Evolutionary conservation across 2,797 vertebrate species (phyloP).

Genomic region (Buceros bicornis): DNA sequence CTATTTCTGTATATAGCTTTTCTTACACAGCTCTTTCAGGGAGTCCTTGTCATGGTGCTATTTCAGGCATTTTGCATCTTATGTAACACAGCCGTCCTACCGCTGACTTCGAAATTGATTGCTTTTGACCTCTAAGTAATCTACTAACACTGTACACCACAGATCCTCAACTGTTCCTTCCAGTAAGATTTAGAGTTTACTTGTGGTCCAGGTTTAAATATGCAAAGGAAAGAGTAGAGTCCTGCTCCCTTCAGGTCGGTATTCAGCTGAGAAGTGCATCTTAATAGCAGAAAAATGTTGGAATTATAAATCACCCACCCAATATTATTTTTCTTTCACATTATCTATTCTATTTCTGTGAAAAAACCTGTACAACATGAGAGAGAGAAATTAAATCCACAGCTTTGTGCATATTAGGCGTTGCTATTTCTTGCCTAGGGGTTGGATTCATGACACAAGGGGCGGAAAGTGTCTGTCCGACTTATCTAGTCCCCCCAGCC

Average conservation of each 20-base stretch:
- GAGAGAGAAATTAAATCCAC: background rate
- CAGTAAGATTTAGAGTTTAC: background rate
- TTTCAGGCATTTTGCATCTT: constrained; percentile 3
- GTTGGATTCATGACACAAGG: background rate
- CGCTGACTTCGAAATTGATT: background rate
- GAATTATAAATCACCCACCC: rapidly evolving
- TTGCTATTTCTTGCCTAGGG: background rate
- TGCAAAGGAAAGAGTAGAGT: background rate
- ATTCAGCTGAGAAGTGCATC: background rate
- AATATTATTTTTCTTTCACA: background rate
- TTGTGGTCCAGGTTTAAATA: background rate
- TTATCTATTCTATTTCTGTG: background rate
- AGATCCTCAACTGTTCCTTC: background rate
- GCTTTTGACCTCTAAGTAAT: background rate
- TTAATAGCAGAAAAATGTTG: background rate
- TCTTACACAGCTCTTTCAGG: background rate
- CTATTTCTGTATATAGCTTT: background rate
- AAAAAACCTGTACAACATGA: background rate
- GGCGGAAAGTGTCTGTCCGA: background rate
- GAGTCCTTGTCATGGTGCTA: background rate
- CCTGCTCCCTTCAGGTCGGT: background rate
- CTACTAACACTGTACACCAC: rapidly evolving
- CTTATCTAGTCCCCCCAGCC: background rate
- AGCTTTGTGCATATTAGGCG: rapidly evolving
- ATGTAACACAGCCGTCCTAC: background rate